A percentile compares a stretch with the other conserved stretches of the same genome.
These are phyloP conservation scores for Catocala fraxini DNA, from an alignment of 2,888 invertebrate species.

Conservation along the genomic window DNA sequence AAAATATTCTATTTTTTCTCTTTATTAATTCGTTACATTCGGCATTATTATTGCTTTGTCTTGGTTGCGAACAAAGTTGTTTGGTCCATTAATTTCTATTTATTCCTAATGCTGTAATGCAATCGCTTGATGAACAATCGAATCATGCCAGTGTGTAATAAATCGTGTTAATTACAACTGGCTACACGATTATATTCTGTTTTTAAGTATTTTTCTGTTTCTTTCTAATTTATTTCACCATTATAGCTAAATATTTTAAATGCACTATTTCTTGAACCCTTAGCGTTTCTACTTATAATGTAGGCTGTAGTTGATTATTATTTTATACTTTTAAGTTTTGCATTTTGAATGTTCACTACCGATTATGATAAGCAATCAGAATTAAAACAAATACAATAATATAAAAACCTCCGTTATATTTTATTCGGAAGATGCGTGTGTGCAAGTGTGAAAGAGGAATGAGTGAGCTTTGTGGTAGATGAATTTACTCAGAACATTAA, in stretches of 20 bases:
- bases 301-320: slow-evolving; percentile 39
- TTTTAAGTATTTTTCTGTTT: slow-evolving; percentile 4
- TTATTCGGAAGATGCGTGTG: slow-evolving; percentile 13
- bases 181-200: slow-evolving; percentile 19
- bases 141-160: slow-evolving; percentile 24
- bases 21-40: slow-evolving; percentile 28
- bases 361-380: slow-evolving; percentile 29
- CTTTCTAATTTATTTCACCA: slow-evolving; percentile 36
- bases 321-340: slow-evolving; percentile 41
- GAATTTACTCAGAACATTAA: slow-evolving; percentile 25
- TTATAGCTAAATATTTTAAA: slow-evolving; percentile 33
- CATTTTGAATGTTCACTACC: slow-evolving; percentile 29
- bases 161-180: slow-evolving; percentile 8
- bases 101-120: slow-evolving; percentile 19
- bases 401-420: slow-evolving; percentile 13
- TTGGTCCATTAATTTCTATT: slow-evolving; percentile 33
- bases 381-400: slow-evolving; percentile 15
- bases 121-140: slow-evolving; percentile 12
- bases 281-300: slow-evolving; percentile 31
- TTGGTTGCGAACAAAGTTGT: slow-evolving; percentile 48
- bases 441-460: slow-evolving; percentile 14
- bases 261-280: slow-evolving; percentile 19
- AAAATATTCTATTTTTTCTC: slow-evolving; percentile 31
- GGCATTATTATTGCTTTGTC: slow-evolving; percentile 31
- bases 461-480: slow-evolving; percentile 22